Evolutionary conservation across 2,797 vertebrate genomes (phyloP).

Genomic region (Anguilla anguilla): DNA sequence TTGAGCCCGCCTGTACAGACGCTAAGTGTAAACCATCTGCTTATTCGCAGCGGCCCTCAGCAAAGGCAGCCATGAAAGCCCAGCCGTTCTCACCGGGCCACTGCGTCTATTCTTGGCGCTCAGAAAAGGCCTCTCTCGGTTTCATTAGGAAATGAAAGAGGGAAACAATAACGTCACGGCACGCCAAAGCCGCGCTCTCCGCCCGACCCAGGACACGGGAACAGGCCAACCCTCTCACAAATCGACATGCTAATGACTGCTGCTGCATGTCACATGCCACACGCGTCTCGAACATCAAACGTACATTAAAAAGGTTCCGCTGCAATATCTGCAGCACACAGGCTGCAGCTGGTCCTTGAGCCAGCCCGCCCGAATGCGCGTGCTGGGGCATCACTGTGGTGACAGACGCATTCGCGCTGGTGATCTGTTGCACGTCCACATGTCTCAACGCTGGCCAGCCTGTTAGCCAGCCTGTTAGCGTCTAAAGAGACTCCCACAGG

Average conservation of each 20-base stretch:
- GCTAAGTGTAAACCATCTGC: slow-evolving; percentile 31
- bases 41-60: background rate
- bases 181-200: background rate
- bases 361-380: background rate
- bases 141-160: slow-evolving; percentile 25
- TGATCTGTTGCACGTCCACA: too few relatives aligned
- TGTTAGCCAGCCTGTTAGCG: background rate
- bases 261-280: background rate
- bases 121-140: background rate
- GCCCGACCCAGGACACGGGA: background rate
- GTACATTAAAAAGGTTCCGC: background rate
- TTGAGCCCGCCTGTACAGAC: background rate
- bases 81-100: background rate
- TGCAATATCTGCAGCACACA: background rate
- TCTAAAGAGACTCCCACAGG: background rate
- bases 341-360: background rate
- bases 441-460: background rate
- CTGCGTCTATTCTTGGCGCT: slow-evolving; percentile 10
- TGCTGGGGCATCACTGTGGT: background rate
- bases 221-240: background rate
- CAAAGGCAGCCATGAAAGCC: background rate
- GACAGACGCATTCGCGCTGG: background rate
- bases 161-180: background rate
- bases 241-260: background rate
- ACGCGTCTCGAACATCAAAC: background rate